Conservation (phyloP, 2,888 invertebrate genomes). For the Luperina nickerlii region DNA sequence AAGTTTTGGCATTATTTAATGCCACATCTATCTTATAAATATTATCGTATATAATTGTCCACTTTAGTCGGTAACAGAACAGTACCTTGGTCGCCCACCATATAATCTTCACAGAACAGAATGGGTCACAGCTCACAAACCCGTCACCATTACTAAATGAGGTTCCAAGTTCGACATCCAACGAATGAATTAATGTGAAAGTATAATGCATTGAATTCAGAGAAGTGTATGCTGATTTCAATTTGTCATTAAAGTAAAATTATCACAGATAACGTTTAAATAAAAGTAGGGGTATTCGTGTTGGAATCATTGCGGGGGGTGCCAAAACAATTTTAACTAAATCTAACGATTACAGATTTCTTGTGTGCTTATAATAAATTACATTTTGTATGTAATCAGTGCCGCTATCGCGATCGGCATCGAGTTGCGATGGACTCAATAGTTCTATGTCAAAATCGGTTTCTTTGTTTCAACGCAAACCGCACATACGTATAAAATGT, state of each 20-base stretch:
- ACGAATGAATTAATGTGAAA: constrained; percentile 64
- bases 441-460: constrained; percentile 44
- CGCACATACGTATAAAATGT: constrained; percentile 57
- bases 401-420: constrained; percentile 59
- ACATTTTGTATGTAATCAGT: constrained; percentile 60
- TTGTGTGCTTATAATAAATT: constrained; percentile 66
- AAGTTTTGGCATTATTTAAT: constrained; percentile 75
- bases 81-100: constrained; percentile 72
- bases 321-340: constrained; percentile 74
- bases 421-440: constrained; percentile 50
- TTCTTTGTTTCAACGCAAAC: constrained; percentile 46
- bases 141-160: constrained; percentile 63
- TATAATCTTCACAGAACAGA: constrained; percentile 57
- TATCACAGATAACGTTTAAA: constrained; percentile 89
- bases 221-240: constrained; percentile 70
- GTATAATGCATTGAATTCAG: constrained; percentile 66
- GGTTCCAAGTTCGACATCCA: constrained; percentile 67
- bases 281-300: constrained; percentile 80
- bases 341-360: constrained; percentile 67
- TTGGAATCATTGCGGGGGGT: constrained; percentile 75
- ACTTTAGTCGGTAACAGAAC: constrained; percentile 77
- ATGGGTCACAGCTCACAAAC: constrained; percentile 57
- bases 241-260: constrained; percentile 85
- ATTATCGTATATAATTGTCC: constrained; percentile 69
- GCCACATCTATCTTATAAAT: constrained; percentile 82